A percentile compares a stretch with the other conserved stretches of the same genome.
Conservation (phyloP, 2,888 invertebrate species). For the Agrotis ipsilon region DNA sequence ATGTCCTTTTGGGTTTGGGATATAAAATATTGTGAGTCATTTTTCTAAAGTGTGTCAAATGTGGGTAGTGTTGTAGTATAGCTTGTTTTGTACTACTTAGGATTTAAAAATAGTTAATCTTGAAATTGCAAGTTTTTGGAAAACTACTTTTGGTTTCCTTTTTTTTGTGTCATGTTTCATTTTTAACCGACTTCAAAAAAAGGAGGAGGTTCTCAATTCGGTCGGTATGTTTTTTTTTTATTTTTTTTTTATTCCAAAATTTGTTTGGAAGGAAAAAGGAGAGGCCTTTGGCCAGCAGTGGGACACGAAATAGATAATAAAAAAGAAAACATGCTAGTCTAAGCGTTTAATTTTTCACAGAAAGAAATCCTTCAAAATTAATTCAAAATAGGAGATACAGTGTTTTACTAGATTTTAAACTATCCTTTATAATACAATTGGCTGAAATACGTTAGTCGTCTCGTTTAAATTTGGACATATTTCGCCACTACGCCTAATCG, state of each 20-base stretch:
- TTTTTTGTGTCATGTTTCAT: not conserved
- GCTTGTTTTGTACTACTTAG: too few species aligned
- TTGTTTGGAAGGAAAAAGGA: too few species aligned
- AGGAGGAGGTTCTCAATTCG: too few species aligned
- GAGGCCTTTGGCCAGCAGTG: too few species aligned
- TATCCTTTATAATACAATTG: not conserved
- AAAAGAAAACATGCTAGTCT: not conserved
- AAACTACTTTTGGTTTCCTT: too few species aligned
- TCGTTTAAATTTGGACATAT: too few species aligned
- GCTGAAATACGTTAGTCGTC: not conserved
- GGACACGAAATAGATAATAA: too few species aligned
- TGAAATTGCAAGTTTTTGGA: not conserved
- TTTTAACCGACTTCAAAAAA: too few species aligned
- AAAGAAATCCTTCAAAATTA: not conserved
- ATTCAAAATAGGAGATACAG: not conserved
- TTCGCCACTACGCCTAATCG: not conserved
- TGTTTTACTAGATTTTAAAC: not conserved
- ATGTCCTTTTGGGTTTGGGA: slow-evolving; percentile 28
- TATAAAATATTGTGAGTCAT: slow-evolving; percentile 13
- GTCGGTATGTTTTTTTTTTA: too few species aligned
- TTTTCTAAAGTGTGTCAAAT: not conserved
- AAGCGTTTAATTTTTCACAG: not conserved
- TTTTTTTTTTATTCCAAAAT: too few species aligned
- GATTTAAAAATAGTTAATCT: not conserved
- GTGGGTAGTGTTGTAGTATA: not conserved